Base-by-base conservation (phyloP, 2,113 vertebrate genomes). In the Cygnus atratus region DNA sequence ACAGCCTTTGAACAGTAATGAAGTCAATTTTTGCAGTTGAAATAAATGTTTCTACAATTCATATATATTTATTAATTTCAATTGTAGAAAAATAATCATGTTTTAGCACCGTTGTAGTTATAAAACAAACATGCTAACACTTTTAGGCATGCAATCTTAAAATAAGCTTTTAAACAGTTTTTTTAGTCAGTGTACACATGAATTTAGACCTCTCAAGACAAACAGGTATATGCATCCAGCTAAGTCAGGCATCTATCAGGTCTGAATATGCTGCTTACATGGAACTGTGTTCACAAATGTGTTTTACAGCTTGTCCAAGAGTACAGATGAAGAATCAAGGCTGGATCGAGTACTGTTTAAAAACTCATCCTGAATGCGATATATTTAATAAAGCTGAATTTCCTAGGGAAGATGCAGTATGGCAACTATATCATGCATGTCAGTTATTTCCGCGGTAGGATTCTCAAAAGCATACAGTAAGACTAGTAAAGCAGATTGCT, bases 1-100 rank as follows among this genome's bases (percentile, higher is more conserved):
- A 82, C 83, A 82, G 48, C 19, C 33, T 62, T 90, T 91, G 83
- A 93, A 80, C 88, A 93, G 73, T 46, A 82, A 44, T 63, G 79
- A 75, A 86, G 61, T 75, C 2, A 88, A 74, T 84, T 92, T 96
- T 92, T 93, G 84, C 33, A 65, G 80, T n/a, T 70, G 65, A 88
- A 94, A 90, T 75, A 88, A 84, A 41, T 55, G 7, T 85, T 82
- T 93, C 70, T 84, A 13, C 54, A 76, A 66, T 57, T 88, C 39
- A 9, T 68, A 75, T 50, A 46, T 6, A 54, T 87, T 81, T 54
- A 84, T 81, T 90, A 81, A 84, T 90, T 94, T 94, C 33, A 70
- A 11, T 21, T 62, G 9, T 46, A 81, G 65, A 93, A 93, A 90
- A 81, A 72, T 57, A 67, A 65, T 66, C 0, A 0, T 72, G 21